phyloP scores from a whole-genome alignment of 2,888 invertebrate genomes.

The Apodemia duryi region DNA sequence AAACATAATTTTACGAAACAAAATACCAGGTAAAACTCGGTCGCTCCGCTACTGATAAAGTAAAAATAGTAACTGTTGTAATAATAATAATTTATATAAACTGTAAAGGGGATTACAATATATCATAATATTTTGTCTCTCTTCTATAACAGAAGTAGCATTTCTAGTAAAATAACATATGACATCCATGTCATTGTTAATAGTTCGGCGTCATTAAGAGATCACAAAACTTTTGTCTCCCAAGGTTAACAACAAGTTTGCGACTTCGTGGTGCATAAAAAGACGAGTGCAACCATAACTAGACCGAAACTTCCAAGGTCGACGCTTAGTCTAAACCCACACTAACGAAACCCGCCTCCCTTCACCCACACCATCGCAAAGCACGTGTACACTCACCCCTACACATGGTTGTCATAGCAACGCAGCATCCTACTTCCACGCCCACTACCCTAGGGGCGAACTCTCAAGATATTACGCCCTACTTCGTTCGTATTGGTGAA shows the following conservation, averaged over 20 bases:
- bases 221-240: constrained; percentile 18
- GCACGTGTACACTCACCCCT: constrained; percentile 63
- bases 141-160: too few species aligned
- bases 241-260: constrained; percentile 35
- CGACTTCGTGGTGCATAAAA: constrained; percentile 32
- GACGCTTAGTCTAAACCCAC: constrained; percentile 42
- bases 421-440: constrained; percentile 81
- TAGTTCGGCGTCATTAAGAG: constrained; percentile 2
- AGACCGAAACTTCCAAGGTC: constrained; percentile 74
- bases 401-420: constrained; percentile 79
- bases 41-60: too few species aligned
- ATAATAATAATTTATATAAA: too few species aligned
- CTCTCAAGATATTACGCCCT: constrained; percentile 78
- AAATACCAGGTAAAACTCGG: too few species aligned
- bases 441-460: constrained; percentile 78
- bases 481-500: constrained; percentile 75
- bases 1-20: too few species aligned
- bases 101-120: too few species aligned
- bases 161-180: neutral
- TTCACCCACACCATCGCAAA: constrained; percentile 49
- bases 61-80: too few species aligned
- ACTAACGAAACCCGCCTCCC: constrained; percentile 41
- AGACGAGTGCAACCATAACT: constrained; percentile 46
- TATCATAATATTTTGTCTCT: too few species aligned
- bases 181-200: neutral